These are phyloP conservation scores for Coilia nasus DNA, from an alignment of 2,797 vertebrate genomes.

Conservation along the genomic window DNA sequence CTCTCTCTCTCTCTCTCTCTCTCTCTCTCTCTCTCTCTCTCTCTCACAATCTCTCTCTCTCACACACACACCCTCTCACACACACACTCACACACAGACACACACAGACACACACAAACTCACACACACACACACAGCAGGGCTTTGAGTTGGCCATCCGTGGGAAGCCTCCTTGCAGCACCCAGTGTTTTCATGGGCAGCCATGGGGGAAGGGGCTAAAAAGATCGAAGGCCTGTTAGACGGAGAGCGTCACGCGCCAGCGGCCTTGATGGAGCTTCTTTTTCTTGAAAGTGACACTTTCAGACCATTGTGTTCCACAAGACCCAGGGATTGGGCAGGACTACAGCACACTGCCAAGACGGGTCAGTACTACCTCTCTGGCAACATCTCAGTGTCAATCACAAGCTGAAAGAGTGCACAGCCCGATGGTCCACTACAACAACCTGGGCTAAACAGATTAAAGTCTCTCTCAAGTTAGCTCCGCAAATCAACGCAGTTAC, in stretches of 20 bases:
- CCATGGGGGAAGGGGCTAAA: not conserved
- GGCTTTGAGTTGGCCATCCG: not conserved
- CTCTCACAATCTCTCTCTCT: too few relatives aligned
- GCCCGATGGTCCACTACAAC: not conserved
- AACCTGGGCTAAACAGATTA: not conserved
- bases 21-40: too few relatives aligned
- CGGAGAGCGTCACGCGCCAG: not conserved
- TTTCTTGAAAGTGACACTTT: constrained; percentile 7
- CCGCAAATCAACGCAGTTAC: not conserved
- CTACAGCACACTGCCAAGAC: not conserved
- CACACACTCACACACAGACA: too few relatives aligned
- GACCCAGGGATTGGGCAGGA: not conserved
- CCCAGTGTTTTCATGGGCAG: not conserved
- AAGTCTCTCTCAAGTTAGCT: not conserved
- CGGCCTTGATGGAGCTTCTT: not conserved
- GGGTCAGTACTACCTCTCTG: not conserved
- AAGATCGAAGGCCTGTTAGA: not conserved
- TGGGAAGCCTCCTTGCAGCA: not conserved
- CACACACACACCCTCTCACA: too few relatives aligned
- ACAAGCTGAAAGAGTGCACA: not conserved
- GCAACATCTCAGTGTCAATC: not conserved
- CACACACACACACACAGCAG: too few relatives aligned
- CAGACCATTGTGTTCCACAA: not conserved
- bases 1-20: not conserved
- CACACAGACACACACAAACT: too few relatives aligned